Base-by-base conservation (phyloP, 2,113 vertebrate genomes). In the Coracopsis vasa region DNA sequence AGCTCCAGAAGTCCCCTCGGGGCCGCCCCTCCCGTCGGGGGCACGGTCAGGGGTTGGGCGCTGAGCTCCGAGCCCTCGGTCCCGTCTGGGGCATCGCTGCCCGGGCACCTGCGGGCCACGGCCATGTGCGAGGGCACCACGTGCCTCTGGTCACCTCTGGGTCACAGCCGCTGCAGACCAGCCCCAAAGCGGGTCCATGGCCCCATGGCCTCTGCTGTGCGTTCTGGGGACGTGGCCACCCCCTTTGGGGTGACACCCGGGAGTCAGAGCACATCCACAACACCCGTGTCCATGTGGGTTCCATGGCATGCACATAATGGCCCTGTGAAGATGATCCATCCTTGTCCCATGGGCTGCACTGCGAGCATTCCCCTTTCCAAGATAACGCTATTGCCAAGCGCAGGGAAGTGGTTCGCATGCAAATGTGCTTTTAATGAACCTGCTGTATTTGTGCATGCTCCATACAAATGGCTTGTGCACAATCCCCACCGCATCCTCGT, bases 281-380 rank as follows among this genome's bases (percentile, higher is more conserved):
- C 28, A 64, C 28, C 5, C 9, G 7, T 0, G 0, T 5, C 35
- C 6, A 5, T 12, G 29, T 7, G 10, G n/a, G 28, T 72, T 17
- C 41, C 20, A 0, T 2, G 29, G 42, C 3, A 4, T 1, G 10
- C 14, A 14, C 13, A 1, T 2, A 8, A 48, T 2, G 16, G 33
- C 31, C 5, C 2, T 1, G 0, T 3, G 8, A 3, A 44, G 27
- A 42, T 0, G 4, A 60, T 19, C 62, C 4, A 0, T 21, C 65
- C 35, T 13, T 44, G 28, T 48, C 74, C 44, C 42, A 4, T 1
- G 3, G 39, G 75, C 60, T 64, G 67, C 54, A 2, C 2, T 6
- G 60, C 4, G 61, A 70, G 45, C 3, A 6, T 39, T 18, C 80
- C 64, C 31, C 37, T 14, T 19, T 35, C 54, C 44, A 1, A 42